Base-by-base conservation (phyloP, 2,888 invertebrate species). In the Drosophila cognata region DNA sequence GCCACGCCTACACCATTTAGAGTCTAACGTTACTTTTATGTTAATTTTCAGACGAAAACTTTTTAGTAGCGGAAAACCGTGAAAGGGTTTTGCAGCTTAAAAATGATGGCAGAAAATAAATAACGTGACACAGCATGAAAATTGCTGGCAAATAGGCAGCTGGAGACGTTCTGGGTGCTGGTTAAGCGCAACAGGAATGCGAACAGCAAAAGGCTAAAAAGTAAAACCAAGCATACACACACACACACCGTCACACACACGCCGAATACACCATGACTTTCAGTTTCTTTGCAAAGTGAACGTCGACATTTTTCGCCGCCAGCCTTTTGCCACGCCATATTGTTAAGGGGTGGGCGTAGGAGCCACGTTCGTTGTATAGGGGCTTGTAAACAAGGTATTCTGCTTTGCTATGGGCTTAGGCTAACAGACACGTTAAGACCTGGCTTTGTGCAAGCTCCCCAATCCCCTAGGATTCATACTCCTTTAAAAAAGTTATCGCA, bases 41-140 rank as follows among this genome's bases (percentile, higher is more conserved):
- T 72, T 83, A 88, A 87, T 85, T 88, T 81, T 33, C 43, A 56
- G 53, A 67, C 57, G 70, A 64, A 64, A 79, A 76, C 60, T 77
- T 77, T 79, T 72, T 53, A 50, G 60, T 56, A 43, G 67, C 65
- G 57, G 11, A 61, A 69, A 56, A 74, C 71, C 62, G 71, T 67
- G 50, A 76, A 79, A 79, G 69, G 79, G 77, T 56, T 79, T 71
- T 38, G 62, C 52, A 62, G 76, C 77, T 80, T 66, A 78, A 71
- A 81, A 84, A 81, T 74, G 71, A 78, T 71, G 69, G 48, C 59
- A 71, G 77, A 80, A 78, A 67, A 79, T 81, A 83, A 89, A 84
- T 80, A 87, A 84, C 88, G 87, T 88, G 88, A 84, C 88, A 89
- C 89, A 89, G 86, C 88, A 78, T 79, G 90, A 82, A 84, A 83